Percentiles rank a stretch among this genome's conserved stretches.
Conservation (phyloP, 2,113 vertebrate genomes). For the Xyliphius kryptos region DNA sequence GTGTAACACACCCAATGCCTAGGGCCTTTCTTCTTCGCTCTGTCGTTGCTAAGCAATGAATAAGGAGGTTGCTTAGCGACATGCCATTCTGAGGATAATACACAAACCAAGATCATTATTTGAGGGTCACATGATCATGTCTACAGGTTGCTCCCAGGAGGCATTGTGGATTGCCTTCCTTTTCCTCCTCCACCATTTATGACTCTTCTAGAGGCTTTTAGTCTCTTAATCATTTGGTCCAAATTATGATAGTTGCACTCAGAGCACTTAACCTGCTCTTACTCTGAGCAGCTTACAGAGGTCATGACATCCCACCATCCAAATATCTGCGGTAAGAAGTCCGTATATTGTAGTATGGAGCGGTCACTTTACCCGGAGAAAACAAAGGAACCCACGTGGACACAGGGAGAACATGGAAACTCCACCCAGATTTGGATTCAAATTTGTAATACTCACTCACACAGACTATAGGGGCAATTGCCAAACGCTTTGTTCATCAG, state of each 20-base stretch:
- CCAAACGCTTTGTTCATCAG: too few relatives aligned
- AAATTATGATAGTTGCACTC: neutral
- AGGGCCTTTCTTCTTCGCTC: conserved; percentile 41
- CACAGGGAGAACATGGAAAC: too few relatives aligned
- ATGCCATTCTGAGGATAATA: conserved; percentile 41
- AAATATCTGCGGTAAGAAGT: too few relatives aligned
- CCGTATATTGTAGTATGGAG: too few relatives aligned
- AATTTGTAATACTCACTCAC: too few relatives aligned
- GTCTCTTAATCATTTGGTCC: conserved; percentile 7
- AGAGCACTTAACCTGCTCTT: too few relatives aligned
- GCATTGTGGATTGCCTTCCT: conserved; percentile 7
- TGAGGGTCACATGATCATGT: conserved; percentile 50
- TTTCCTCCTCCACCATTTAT: neutral
- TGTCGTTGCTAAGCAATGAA: conserved; percentile 62
- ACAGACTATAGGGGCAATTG: too few relatives aligned
- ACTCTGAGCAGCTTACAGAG: too few relatives aligned
- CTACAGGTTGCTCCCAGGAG: conserved; percentile 51
- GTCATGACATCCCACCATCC: too few relatives aligned
- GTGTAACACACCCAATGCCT: conserved; percentile 50
- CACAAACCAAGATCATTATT: conserved; percentile 55
- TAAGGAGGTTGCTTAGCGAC: conserved; percentile 60
- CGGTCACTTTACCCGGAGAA: too few relatives aligned
- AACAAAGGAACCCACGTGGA: too few relatives aligned
- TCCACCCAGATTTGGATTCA: too few relatives aligned
- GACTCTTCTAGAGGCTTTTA: neutral